Conservation (phyloP, 2,888 invertebrate genomes). For the Ashinkailepas kermadecensis region DNA sequence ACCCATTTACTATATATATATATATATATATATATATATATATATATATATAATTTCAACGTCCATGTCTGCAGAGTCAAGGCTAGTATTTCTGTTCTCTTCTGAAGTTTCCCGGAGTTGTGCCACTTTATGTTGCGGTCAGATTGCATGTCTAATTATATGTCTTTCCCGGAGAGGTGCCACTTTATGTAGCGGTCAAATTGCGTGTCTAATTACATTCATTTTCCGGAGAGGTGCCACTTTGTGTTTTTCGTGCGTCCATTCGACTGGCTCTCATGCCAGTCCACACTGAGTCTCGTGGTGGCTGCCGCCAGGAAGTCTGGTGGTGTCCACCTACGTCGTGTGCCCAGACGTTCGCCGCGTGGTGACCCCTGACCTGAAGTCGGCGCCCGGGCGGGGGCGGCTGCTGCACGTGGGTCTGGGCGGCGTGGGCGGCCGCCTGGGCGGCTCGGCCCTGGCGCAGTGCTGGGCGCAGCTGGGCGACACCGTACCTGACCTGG, state of each 20-base stretch:
- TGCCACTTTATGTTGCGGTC: too few relatives aligned
- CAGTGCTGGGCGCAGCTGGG: slow-evolving; percentile 84
- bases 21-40: too few relatives aligned
- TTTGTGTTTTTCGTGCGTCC: too few relatives aligned
- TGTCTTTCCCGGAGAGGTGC: too few relatives aligned
- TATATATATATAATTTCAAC: not conserved
- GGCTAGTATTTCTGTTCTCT: too few relatives aligned
- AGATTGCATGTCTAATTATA: too few relatives aligned
- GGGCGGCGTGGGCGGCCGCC: slow-evolving; percentile 60
- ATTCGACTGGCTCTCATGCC: too few relatives aligned
- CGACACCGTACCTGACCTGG: slow-evolving; percentile 68
- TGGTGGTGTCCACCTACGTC: slow-evolving; percentile 89
- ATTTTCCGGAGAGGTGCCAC: too few relatives aligned
- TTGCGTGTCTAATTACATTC: not conserved
- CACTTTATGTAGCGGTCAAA: not conserved
- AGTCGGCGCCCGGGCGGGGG: slow-evolving; percentile 54
- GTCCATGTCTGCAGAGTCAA: too few relatives aligned
- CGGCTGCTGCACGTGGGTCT: slow-evolving; percentile 70
- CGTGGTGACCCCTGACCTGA: slow-evolving; percentile 82
- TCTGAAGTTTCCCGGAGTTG: too few relatives aligned
- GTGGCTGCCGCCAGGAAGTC: not conserved
- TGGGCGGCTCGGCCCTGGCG: slow-evolving; percentile 88
- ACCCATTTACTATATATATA: too few relatives aligned
- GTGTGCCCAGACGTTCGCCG: slow-evolving; percentile 83
- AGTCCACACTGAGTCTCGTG: not conserved